A percentile compares a stretch with the other conserved stretches of the same genome.
These are phyloP conservation scores for Drosophila neocordata DNA, from an alignment of 1,140 invertebrate genomes.

Conservation along the genomic window DNA sequence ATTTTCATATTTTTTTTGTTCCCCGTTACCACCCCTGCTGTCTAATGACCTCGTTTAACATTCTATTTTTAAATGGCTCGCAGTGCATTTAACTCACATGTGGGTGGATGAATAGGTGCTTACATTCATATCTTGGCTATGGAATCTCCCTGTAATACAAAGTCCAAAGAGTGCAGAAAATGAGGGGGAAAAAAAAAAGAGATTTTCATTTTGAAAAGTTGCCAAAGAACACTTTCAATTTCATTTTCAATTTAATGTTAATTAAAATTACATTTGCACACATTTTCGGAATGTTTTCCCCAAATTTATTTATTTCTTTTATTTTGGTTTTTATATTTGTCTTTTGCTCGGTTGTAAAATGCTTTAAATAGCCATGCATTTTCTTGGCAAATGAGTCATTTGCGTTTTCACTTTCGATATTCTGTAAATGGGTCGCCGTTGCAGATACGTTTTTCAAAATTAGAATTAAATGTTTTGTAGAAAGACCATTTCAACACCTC, in stretches of 20 bases:
- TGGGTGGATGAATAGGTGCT: conserved; percentile 18
- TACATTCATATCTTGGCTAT: conserved; percentile 12
- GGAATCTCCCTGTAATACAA: conserved; percentile 62
- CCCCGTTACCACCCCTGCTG: conserved; percentile 40
- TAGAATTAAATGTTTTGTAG: neutral
- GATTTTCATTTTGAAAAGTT: conserved; percentile 29
- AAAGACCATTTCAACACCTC: conserved; percentile 31
- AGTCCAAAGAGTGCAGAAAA: conserved; percentile 33
- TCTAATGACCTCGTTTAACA: conserved; percentile 76
- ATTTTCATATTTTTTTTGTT: conserved; percentile 36
- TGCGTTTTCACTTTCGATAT: conserved; percentile 27
- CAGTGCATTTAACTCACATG: conserved; percentile 42
- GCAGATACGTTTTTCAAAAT: neutral
- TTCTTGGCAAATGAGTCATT: conserved; percentile 64
- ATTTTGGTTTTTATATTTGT: neutral
- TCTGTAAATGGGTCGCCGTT: conserved; percentile 7
- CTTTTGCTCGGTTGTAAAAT: conserved; percentile 22
- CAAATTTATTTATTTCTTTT: neutral
- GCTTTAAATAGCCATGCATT: conserved; percentile 50
- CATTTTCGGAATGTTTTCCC: conserved; percentile 28
- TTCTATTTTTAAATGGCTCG: conserved; percentile 67
- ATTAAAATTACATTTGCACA: conserved; percentile 63
- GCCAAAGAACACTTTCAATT: conserved; percentile 48
- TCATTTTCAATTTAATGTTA: conserved; percentile 46
- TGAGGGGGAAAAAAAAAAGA: neutral